A percentile compares a stretch with the other conserved stretches of the same genome.
phyloP scores from a whole-genome alignment of 2,888 invertebrate species.

The Ganaspis brasiliensis region DNA sequence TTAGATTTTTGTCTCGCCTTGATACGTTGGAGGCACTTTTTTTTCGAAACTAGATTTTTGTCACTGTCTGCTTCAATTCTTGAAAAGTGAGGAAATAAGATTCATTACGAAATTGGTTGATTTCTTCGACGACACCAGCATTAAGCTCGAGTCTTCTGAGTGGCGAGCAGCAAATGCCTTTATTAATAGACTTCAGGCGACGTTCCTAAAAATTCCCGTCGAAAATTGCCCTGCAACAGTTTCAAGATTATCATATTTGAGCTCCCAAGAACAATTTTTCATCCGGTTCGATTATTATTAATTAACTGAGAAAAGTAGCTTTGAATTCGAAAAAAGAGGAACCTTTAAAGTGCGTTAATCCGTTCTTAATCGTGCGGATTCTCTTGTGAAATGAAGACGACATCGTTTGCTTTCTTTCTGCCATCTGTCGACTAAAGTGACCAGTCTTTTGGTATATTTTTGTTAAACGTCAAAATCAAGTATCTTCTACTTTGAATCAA shows the following conservation, averaged over 20 bases:
- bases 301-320: background rate
- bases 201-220: slow-evolving; percentile 40
- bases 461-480: too few species aligned
- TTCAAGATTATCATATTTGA: background rate
- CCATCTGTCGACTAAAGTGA: slow-evolving; percentile 1
- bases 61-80: background rate
- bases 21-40: background rate
- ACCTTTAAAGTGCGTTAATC: slow-evolving; percentile 34
- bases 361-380: slow-evolving; percentile 12
- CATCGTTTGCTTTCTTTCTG: background rate
- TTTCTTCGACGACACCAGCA: slow-evolving; percentile 53
- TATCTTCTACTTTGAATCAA: too few species aligned
- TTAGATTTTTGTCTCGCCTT: background rate
- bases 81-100: slow-evolving; percentile 6
- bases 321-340: slow-evolving; percentile 3
- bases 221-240: slow-evolving; percentile 21
- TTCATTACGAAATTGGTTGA: slow-evolving; percentile 65
- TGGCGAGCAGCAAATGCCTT: slow-evolving; percentile 61
- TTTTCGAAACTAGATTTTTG: background rate
- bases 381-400: background rate
- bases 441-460: background rate
- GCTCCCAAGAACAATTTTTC: background rate
- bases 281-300: background rate
- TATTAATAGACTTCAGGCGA: slow-evolving; percentile 71
- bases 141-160: slow-evolving; percentile 55